Conservation (phyloP, 2,797 vertebrate species). For the Coccyzus lansbergi region DNA sequence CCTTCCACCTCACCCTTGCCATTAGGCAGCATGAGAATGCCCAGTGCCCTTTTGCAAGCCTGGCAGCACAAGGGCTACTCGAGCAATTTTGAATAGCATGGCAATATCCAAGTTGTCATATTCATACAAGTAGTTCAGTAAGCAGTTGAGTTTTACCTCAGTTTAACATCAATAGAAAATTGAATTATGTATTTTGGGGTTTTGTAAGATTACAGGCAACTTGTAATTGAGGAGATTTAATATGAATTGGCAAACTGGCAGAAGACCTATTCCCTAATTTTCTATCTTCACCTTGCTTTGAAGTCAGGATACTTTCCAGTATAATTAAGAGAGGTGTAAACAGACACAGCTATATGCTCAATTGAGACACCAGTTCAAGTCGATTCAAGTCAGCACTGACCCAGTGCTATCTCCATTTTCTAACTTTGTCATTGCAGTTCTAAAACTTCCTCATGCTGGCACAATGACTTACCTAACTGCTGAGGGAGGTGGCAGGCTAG, state of each 20-base stretch:
- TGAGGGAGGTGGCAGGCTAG: not conserved
- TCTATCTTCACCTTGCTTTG: not conserved
- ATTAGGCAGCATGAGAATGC: not conserved
- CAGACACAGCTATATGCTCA: not conserved
- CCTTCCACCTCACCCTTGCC: not conserved
- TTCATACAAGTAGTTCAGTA: not conserved
- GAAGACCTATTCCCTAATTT: not conserved
- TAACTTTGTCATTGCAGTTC: not conserved
- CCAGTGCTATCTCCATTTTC: not conserved
- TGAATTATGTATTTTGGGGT: not conserved
- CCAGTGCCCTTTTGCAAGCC: not conserved
- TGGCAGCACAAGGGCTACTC: not conserved
- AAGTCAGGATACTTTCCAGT: not conserved
- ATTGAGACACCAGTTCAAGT: not conserved
- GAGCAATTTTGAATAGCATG: accelerated
- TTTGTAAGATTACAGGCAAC: not conserved
- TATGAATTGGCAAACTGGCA: not conserved
- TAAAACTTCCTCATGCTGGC: not conserved
- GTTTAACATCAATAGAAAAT: not conserved
- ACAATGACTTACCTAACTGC: not conserved
- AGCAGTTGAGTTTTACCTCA: not conserved
- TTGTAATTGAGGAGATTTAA: not conserved
- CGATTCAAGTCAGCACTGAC: not conserved
- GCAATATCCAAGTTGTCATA: not conserved
- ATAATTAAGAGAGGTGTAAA: not conserved